Base-by-base conservation (phyloP, 1,140 invertebrate species). In the Lasioglossum albipes region DNA sequence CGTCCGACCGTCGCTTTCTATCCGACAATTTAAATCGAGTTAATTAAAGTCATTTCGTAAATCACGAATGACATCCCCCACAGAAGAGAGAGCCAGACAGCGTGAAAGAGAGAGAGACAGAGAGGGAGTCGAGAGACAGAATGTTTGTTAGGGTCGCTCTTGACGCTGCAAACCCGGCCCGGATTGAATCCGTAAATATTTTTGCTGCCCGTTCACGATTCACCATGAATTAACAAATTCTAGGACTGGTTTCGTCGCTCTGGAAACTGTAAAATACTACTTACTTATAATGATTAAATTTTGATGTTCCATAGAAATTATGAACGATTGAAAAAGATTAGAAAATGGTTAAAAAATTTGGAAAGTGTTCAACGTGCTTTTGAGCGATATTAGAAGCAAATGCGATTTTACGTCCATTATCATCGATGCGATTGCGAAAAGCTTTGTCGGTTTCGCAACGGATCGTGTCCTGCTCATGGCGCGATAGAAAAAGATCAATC, bases 1-100 rank as follows among this genome's bases (percentile, higher is more conserved):
- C 49, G 20, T 20, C n/a, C 18, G 2, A 41, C 20, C 42, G 2
- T 20, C n/a, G 16, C 72, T n/a, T 54, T 42, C 9, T 54, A 41
- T 16, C 65, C 27, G 7, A 13, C 45, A 54, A 80, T 85, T 83
- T 83, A 85, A 86, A 87, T 76, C 69, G 57, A 79, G 75, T 84
- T 88, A 88, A 88, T 88, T 86, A 83, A 88, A 88, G 86, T 87
- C 77, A 88, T 86, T 67, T 65, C 49, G 62, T 64, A 62, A 77
- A 85, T 87, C 75, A 72, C 62, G 72, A 84, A 71, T 77, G 66
- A 81, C 70, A 71, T 79, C 61, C 31, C 36, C 16, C 7, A 27
- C 9, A 16, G 45, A 10, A 42, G 42, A 42, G 42, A 42, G 42
- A 42, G 42, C 6, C 6, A 42, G 3, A 45, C 7, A 7, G 42